Evolutionary conservation across 2,113 vertebrate genomes (phyloP).

Genomic region (Gila orcuttii): DNA sequence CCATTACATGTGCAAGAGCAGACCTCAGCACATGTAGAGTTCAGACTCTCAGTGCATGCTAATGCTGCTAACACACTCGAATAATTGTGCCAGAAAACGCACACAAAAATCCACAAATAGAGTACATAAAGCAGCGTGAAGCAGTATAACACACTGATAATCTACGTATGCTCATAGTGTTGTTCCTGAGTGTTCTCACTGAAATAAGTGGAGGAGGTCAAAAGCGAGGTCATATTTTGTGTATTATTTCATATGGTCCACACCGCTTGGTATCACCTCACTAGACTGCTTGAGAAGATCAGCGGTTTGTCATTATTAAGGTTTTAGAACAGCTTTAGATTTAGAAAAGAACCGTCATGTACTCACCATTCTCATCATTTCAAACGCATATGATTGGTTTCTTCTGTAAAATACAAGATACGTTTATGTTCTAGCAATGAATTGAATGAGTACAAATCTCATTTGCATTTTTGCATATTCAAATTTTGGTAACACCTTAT

Average conservation of each 20-base stretch:
- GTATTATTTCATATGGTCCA: not conserved
- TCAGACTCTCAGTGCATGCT: not conserved
- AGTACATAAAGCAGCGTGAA: not conserved
- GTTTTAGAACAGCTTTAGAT: not conserved
- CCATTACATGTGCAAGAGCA: constrained; percentile 19
- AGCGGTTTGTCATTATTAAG: not conserved
- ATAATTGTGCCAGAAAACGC: constrained; percentile 34
- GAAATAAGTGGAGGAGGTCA: not conserved
- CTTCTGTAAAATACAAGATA: not conserved
- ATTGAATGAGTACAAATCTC: not conserved
- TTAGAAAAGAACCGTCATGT: not conserved
- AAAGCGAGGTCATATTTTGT: not conserved
- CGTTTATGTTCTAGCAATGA: not conserved
- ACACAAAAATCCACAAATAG: not conserved
- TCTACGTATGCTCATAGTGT: not conserved
- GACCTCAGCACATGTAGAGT: constrained; percentile 5
- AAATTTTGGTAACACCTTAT: not conserved
- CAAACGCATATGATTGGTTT: not conserved
- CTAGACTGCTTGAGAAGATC: not conserved
- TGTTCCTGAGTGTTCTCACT: not conserved
- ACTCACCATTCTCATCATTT: not conserved
- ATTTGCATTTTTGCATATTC: not conserved
- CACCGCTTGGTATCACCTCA: not conserved
- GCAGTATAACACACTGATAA: not conserved
- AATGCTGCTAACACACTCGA: not conserved